These are phyloP conservation scores for Varecia variegata DNA, from an alignment of 2,797 vertebrate genomes.

Conservation along the genomic window DNA sequence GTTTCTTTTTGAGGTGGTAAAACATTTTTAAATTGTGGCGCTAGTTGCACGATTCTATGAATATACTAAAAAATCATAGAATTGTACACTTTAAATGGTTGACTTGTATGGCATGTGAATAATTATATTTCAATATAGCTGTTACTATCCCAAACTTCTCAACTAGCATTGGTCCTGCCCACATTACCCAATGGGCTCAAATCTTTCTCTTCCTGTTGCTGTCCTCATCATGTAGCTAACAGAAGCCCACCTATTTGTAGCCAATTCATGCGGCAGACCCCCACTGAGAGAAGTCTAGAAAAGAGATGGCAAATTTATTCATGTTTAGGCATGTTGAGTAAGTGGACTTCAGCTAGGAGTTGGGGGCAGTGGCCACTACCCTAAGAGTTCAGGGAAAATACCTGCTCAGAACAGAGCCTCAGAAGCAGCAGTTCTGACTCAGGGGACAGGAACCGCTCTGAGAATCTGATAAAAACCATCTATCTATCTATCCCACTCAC, in stretches of 20 bases:
- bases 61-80: not conserved
- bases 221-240: not conserved
- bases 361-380: not conserved
- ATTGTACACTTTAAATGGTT: not conserved
- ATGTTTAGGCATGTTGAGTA: not conserved
- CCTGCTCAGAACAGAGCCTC: not conserved
- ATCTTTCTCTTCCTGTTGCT: not conserved
- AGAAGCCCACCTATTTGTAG: not conserved
- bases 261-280: not conserved
- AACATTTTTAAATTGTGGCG: not conserved
- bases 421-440: not conserved
- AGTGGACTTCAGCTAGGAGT: not conserved
- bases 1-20: not conserved
- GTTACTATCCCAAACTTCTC: not conserved
- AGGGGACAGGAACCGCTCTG: not conserved
- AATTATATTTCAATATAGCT: not conserved
- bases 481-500: not conserved
- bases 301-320: not conserved
- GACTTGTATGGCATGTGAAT: not conserved
- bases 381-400: not conserved
- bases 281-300: not conserved
- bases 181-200: not conserved
- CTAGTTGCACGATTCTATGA: not conserved
- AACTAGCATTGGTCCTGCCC: not conserved
- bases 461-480: not conserved